Evolutionary conservation across 1,140 invertebrate species (phyloP), one percentile per base, ranked within the genome.

Genomic region (Phocides pigmalion): DNA sequence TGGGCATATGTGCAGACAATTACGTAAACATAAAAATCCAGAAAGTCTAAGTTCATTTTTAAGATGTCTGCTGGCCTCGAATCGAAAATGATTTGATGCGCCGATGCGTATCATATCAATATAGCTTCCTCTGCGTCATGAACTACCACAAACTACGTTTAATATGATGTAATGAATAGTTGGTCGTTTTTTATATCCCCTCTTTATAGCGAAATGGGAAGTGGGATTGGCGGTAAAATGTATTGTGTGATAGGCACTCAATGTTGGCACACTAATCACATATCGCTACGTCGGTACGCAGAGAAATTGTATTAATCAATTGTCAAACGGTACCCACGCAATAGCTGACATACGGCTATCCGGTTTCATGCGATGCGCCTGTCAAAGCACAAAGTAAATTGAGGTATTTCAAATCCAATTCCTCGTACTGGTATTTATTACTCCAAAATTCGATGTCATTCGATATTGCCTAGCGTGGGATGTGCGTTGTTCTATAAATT

Each of bases 301-400:
- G 76, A 74, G 76, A 77, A 80, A 86, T 88, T 84, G 83, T 82
- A 88, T 86, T 88, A 88, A 88, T 88, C 83, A 88, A 84, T 86
- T 88, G 83, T 88, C 82, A 82, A 81, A 79, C 78, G 68, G 64
- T 64, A 68, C 28, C 9, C 3, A 32, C 66, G 69, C 81, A 79
- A 74, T 77, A 70, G 68, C 64, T 76, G 72, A 74, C 66, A 68
- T 72, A 72, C 74, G 69, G 41, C 22, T 59, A 59, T 59, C 15
- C 25, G 62, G 74, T 81, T 73, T 73, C 76, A 69, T 69, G 41
- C 41, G 64, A 62, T 64, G 64, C 58, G 62, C 32, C 71, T 74
- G 74, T 78, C 80, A 75, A 73, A 75, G 72, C 70, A 20, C 63
- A 76, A 78, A 72, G 70, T 76, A 72, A 76, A 78, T 76, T 74